Conservation (phyloP, 2,113 vertebrate species). For the Zapornia atra region DNA sequence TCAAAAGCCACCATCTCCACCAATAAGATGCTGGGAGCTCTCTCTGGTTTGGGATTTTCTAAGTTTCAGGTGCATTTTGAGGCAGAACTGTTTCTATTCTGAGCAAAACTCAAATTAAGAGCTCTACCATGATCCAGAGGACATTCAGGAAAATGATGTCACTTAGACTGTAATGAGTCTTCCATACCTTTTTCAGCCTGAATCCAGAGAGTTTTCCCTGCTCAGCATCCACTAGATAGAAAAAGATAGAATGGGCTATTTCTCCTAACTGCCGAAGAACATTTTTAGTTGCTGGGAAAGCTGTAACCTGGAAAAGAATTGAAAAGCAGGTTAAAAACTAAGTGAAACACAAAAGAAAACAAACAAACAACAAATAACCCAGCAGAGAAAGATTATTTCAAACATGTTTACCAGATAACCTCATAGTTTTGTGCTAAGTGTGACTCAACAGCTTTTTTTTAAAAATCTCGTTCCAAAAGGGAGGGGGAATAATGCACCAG, state of each 20-base stretch:
- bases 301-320: conserved; percentile 81
- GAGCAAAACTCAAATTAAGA: background rate
- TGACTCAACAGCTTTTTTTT: background rate
- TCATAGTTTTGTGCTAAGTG: background rate
- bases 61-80: accelerated
- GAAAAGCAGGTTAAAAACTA: background rate
- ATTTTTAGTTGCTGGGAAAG: conserved; percentile 92
- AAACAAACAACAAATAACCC: background rate
- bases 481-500: background rate
- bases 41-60: background rate
- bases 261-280: conserved; percentile 92
- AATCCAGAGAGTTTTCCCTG: conserved; percentile 89
- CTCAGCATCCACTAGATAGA: conserved; percentile 88
- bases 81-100: background rate
- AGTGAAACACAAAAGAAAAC: background rate
- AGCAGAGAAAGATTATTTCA: background rate
- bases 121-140: background rate
- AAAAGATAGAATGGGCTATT: conserved; percentile 89
- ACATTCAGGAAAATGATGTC: background rate
- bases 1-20: background rate
- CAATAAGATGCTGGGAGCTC: background rate
- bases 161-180: background rate
- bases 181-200: conserved; percentile 85
- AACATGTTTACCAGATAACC: background rate
- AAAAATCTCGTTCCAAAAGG: background rate